Evolutionary conservation across 2,113 vertebrate species (phyloP), one percentile per base, ranked within the genome.

Genomic region (Hucho hucho): DNA sequence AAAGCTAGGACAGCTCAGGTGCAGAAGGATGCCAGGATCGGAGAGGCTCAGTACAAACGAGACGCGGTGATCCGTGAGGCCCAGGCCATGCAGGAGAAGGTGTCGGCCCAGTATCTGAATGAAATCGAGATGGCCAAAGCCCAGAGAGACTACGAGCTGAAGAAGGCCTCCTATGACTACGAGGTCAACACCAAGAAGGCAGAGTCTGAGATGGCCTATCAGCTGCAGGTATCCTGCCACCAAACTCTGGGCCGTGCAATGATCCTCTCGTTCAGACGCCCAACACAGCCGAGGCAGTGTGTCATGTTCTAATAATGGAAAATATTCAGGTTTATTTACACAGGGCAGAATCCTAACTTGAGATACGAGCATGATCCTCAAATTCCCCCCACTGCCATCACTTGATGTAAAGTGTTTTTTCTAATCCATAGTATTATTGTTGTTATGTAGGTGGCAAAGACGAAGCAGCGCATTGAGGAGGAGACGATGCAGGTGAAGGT

Each of bases 61-160:
- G 96, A 97, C 1, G 92, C 96, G 0, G 96, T 96, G 72, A 97
- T 98, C 72, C 91, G 88, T 88, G 96, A 97, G 79, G 96, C 96
- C 26, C 91, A 94, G 11, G 96, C 96, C 12, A 95, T 94, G 91
- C 96, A 97, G 79, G 93, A 95, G 83, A 97, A 97, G 81, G 91
- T 97, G 20, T 97, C 96, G 0, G 95, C 96, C 58, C 96, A 97
- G 82, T 97, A 95, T 74, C 83, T 93, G 83, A 97, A 95, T 11
- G 96, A 97, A 85, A 97, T 96, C 0, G 94, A 97, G 84, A 97
- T 97, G 95, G 96, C 96, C 22, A 97, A 97, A 85, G 89, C 96
- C 0, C 96, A 97, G 89, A 92, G 95, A 78, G 96, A 97, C 88
- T 97, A 87, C 0, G 96, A 97, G 86, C 91, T 97, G 84, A 97